Evolutionary conservation across 2,113 vertebrate genomes (phyloP).

Genomic region (Dolichotis patagonum): DNA sequence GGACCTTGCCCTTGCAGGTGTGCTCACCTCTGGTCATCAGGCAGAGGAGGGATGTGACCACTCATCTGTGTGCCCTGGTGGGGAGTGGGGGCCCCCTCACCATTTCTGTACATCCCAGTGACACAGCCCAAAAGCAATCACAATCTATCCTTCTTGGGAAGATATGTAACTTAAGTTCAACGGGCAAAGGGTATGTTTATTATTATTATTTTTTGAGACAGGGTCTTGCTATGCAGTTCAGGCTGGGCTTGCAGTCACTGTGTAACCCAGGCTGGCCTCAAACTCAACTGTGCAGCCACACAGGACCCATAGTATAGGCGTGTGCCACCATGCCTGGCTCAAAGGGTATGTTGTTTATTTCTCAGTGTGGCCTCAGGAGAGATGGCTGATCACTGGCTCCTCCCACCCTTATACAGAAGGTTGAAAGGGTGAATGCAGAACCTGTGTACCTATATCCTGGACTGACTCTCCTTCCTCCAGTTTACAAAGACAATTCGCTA

Average conservation of each 20-base stretch:
- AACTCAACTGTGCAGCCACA: not conserved
- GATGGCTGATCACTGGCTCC: not conserved
- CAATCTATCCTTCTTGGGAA: not conserved
- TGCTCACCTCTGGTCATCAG: accelerated
- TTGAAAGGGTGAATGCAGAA: not conserved
- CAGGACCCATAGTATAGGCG: not conserved
- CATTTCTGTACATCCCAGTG: not conserved
- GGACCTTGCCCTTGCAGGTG: not conserved
- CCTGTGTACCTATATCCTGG: not conserved
- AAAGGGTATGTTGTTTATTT: not conserved
- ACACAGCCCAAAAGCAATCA: not conserved
- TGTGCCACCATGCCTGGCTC: not conserved
- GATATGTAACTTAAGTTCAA: too few species aligned
- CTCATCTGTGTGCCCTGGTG: accelerated
- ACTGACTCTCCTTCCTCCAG: not conserved
- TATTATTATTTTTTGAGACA: not conserved
- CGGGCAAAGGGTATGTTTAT: not conserved
- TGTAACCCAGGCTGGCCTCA: not conserved
- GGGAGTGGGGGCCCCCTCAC: accelerated
- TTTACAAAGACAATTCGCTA: accelerated
- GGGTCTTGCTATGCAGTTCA: not conserved
- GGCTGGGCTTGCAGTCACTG: not conserved
- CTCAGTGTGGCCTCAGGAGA: not conserved
- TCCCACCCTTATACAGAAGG: not conserved
- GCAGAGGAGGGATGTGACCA: not conserved